Base-by-base conservation (phyloP, 2,797 vertebrate species). In the Taenioides sp. region DNA sequence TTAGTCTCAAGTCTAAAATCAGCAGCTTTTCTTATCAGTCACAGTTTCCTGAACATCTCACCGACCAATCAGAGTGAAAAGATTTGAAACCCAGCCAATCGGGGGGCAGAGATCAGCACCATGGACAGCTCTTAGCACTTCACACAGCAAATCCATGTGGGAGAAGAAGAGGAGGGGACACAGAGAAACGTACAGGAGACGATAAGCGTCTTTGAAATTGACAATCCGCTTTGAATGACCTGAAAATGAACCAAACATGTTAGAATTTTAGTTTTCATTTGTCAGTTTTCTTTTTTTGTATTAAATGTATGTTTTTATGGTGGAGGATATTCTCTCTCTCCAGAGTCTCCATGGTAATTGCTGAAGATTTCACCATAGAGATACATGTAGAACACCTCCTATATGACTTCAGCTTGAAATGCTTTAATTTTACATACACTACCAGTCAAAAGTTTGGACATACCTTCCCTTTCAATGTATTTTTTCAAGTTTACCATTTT, bases 61-160 rank as follows among this genome's bases (percentile, higher is more conserved):
- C 12, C 25, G 14, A 23, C 54, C 54, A 57, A 18, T 34, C 68
- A 77, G 57, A 58, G 57, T 49, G 62, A 71, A 31, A 77, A 67
- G 25, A 50, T n/a, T 16, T 55, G n/a, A 49, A 49, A n/a, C 12
- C 4, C 25, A 17, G 57, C 12, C 12, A 3, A 28, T 27, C 1
- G 20, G 31, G 60, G 84, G 75, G 86, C 80, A 23, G 0, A 27
- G 34, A 65, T 63, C 79, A 75, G 83, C 84, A 43, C 55, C 37
- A 0, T 65, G 3, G 86, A 83, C 85, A 87, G 78, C 52, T 68
- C 52, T 69, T 62, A 57, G 70, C 43, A 34, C 69, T 75, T 69
- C 12, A 77, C 16, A 77, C 75, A 65, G 49, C 63, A 11, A 82
- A 16, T 77, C 62, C 75, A 75, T 74, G 74, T 57, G 75, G 58